Evolutionary conservation across 2,797 vertebrate genomes (phyloP).

Genomic region (Mormyrus hasselquistii): DNA sequence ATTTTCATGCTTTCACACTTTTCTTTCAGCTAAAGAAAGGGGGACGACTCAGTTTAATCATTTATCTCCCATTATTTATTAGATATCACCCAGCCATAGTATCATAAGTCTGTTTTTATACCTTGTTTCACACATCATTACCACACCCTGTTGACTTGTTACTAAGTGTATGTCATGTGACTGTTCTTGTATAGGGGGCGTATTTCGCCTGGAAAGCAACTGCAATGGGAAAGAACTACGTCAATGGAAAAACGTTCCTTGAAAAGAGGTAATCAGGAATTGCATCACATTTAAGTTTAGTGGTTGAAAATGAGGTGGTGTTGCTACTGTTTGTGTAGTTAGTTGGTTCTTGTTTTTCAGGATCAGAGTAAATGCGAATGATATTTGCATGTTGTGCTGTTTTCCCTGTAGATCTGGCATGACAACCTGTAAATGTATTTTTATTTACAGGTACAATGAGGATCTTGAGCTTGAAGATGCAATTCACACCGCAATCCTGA

Average conservation of each 20-base stretch:
- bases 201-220: slow-evolving; percentile 99
- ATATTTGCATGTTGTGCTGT: background rate
- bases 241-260: slow-evolving; percentile 97
- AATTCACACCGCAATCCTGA: slow-evolving; percentile 97
- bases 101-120: background rate
- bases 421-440: background rate
- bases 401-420: background rate
- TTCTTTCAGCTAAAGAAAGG: background rate
- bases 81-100: background rate
- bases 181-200: slow-evolving; percentile 69
- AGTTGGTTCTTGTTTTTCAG: background rate
- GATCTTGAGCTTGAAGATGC: slow-evolving; percentile 96
- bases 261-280: slow-evolving; percentile 79
- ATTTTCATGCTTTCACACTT: background rate
- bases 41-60: background rate
- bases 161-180: background rate
- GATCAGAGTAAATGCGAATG: background rate
- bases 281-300: background rate
- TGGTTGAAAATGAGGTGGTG: background rate
- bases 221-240: slow-evolving; percentile 98
- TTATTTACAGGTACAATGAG: slow-evolving; percentile 82
- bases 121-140: background rate
- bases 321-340: background rate
- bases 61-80: background rate
- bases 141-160: background rate